phyloP scores from a whole-genome alignment of 2,797 vertebrate genomes.

The Sciaenops ocellatus region DNA sequence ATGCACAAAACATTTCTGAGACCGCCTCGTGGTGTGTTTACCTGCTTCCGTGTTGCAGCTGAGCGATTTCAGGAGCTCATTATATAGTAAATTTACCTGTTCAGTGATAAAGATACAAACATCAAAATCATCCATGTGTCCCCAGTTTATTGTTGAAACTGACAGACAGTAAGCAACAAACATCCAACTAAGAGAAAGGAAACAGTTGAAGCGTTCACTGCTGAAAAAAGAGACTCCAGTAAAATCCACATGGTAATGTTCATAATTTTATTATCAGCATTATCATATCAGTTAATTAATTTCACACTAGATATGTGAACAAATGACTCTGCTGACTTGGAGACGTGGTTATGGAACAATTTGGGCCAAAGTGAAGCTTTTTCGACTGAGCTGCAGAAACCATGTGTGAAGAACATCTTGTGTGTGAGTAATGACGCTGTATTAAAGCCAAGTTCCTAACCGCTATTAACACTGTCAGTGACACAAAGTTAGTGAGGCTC shows the following conservation, averaged over 20 bases:
- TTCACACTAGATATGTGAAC: neutral
- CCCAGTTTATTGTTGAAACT: neutral
- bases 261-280: neutral
- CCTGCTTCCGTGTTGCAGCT: constrained; percentile 14
- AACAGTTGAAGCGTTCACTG: neutral
- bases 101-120: neutral
- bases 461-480: neutral
- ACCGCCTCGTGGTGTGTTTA: neutral
- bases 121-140: neutral
- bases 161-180: neutral
- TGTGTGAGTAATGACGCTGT: neutral
- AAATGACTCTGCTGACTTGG: neutral
- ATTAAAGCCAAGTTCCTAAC: neutral
- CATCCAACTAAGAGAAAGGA: neutral
- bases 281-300: neutral
- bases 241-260: neutral
- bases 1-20: constrained; percentile 1
- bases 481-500: neutral
- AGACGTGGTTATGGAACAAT: neutral
- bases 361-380: neutral
- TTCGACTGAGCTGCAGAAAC: neutral
- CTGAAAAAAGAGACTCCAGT: neutral
- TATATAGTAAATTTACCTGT: neutral
- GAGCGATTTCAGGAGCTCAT: neutral
- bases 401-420: neutral